Evolutionary conservation across 1,140 invertebrate species (phyloP).

Genomic region (Drosophila seguyi): DNA sequence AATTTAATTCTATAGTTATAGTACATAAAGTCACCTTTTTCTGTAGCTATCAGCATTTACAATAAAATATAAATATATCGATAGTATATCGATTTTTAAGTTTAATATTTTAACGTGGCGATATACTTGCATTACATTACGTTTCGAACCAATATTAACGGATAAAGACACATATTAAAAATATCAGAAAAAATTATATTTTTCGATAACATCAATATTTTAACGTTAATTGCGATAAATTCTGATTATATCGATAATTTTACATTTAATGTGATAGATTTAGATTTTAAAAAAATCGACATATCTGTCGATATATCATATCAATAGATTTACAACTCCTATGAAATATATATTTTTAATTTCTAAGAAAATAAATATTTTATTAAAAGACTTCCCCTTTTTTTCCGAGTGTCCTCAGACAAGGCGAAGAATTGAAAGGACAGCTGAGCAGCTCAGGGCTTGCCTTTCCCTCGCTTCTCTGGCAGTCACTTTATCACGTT

Average conservation of each 20-base stretch:
- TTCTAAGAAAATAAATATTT: neutral
- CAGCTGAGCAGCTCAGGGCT: neutral
- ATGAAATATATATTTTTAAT: neutral
- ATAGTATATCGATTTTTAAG: too few species aligned
- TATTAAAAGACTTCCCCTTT: neutral
- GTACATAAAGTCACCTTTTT: neutral
- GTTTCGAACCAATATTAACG: too few species aligned
- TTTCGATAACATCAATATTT: neutral
- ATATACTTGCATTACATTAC: too few species aligned
- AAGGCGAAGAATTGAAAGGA: conserved; percentile 7
- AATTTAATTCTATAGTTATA: neutral
- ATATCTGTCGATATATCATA: too few species aligned
- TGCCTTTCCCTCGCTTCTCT: conserved; percentile 5
- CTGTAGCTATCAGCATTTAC: neutral
- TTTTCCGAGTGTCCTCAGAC: neutral
- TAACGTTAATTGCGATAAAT: neutral
- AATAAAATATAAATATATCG: too few species aligned
- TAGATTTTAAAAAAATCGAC: too few species aligned
- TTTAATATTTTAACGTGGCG: too few species aligned
- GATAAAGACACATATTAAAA: too few species aligned
- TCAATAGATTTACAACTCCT: too few species aligned
- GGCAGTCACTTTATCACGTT: conserved; percentile 75
- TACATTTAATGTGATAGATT: too few species aligned
- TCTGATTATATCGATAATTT: neutral
- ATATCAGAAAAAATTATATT: neutral